These are phyloP conservation scores for Barnardius zonarius DNA, from an alignment of 2,113 vertebrate species.

Conservation along the genomic window DNA sequence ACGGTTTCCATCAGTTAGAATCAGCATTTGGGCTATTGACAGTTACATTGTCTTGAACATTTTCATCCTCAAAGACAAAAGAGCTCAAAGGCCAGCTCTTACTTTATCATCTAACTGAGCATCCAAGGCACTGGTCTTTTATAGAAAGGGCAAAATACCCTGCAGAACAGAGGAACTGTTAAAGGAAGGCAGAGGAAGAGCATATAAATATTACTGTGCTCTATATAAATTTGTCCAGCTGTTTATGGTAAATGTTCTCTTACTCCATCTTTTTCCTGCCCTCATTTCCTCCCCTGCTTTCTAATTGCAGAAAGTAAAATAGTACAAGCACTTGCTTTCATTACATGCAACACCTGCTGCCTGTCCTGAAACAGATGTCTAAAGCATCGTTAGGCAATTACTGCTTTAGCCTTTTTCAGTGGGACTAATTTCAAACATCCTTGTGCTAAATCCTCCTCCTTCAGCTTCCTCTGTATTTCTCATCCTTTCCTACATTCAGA, in stretches of 20 bases:
- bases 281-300: slow-evolving; percentile 26
- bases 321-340: slow-evolving; percentile 23
- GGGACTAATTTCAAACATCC: slow-evolving; percentile 2
- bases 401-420: slow-evolving; percentile 1
- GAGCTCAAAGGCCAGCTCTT: neutral
- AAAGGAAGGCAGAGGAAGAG: neutral
- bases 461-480: slow-evolving; percentile 10
- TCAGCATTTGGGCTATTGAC: neutral
- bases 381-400: slow-evolving; percentile 22
- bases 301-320: slow-evolving; percentile 36
- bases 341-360: slow-evolving; percentile 47
- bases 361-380: slow-evolving; percentile 53
- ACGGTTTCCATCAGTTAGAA: neutral
- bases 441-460: neutral
- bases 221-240: neutral
- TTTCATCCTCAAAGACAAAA: neutral
- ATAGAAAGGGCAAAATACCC: neutral
- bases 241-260: slow-evolving; percentile 18
- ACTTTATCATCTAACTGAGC: neutral
- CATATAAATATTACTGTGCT: neutral
- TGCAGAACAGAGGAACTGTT: neutral
- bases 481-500: neutral
- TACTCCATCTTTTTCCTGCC: slow-evolving; percentile 20
- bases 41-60: neutral
- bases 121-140: neutral